Percentiles rank a stretch among this genome's conserved stretches.
Conservation (phyloP, 1,140 invertebrate genomes). For the Drosophila watanabei region DNA sequence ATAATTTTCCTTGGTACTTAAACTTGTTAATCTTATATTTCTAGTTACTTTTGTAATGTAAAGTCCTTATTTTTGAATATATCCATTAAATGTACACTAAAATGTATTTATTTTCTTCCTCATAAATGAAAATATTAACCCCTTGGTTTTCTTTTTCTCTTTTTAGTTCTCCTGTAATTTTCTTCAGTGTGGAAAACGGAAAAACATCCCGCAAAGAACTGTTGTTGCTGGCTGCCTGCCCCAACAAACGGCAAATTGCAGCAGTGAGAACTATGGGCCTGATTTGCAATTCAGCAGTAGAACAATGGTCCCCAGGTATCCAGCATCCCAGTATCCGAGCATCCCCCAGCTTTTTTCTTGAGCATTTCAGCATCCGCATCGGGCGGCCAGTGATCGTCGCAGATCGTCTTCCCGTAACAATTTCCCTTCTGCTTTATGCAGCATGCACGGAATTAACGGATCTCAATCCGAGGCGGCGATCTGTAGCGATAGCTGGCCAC, state of each 20-base stretch:
- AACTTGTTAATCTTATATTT: not conserved
- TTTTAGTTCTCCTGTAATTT: not conserved
- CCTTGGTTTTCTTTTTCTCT: no score
- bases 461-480: slow-evolving; percentile 35
- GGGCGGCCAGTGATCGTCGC: slow-evolving; percentile 30
- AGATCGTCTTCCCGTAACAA: slow-evolving; percentile 78
- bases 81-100: no score
- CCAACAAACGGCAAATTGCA: slow-evolving; percentile 83
- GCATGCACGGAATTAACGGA: slow-evolving; percentile 70
- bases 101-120: not conserved
- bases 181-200: slow-evolving; percentile 35
- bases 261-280: slow-evolving; percentile 69
- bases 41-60: not conserved
- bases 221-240: slow-evolving; percentile 63
- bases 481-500: slow-evolving; percentile 35
- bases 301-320: slow-evolving; percentile 66
- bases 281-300: slow-evolving; percentile 80
- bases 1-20: not conserved
- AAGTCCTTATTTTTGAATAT: not conserved
- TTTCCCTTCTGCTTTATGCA: slow-evolving; percentile 75
- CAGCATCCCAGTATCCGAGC: slow-evolving; percentile 31
- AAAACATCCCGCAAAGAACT: slow-evolving; percentile 39
- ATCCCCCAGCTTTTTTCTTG: slow-evolving; percentile 1
- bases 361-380: slow-evolving; percentile 41
- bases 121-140: not conserved